Base-by-base conservation (phyloP, 2,113 vertebrate species). In the Emberiza fucata region DNA sequence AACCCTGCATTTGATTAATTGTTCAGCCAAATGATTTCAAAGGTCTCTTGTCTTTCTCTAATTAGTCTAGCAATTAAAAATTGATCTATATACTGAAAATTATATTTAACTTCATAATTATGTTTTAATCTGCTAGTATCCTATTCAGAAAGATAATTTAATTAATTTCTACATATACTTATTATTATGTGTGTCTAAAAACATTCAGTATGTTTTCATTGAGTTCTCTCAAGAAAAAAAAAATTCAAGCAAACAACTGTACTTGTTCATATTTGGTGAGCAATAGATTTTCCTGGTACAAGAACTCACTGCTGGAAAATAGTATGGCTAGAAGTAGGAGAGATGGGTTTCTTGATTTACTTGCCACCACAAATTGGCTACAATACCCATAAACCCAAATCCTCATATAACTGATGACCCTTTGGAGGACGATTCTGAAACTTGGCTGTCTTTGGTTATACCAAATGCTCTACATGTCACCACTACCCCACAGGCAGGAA, bases 51-150 rank as follows among this genome's bases (percentile, higher is more conserved):
- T 93, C 90, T 88, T 96, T 94, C 54, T 61, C 64, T 96, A 97
- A 97, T 97, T 97, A 87, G 88, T 86, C 75, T 89, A 45, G 83
- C 96, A 97, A 97, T 94, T 95, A 97, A 88, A 97, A 93, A 45
- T 94, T 97, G 83, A 97, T 96, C 65, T 97, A 88, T 94, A 56
- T 72, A 85, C 81, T 51, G 56, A 97, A 97, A 95, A 91, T 96
- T 83, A 72, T 63, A 94, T 92, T 92, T 89, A 64, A 90, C 79
- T 92, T 95, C 56, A 68, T 75, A 94, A 94, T 94, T 86, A 86
- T 50, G 3, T 94, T 96, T 94, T 92, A 92, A 84, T 90, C 37
- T 82, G 59, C 45, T 66, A 65, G 28, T 68, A 54, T 81, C 47
- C 79, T 92, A 68, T 82, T 97, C 83, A 88, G 35, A 95, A 94